Conservation (phyloP, 2,797 vertebrate species). For the Hemitrygon akajei region DNA sequence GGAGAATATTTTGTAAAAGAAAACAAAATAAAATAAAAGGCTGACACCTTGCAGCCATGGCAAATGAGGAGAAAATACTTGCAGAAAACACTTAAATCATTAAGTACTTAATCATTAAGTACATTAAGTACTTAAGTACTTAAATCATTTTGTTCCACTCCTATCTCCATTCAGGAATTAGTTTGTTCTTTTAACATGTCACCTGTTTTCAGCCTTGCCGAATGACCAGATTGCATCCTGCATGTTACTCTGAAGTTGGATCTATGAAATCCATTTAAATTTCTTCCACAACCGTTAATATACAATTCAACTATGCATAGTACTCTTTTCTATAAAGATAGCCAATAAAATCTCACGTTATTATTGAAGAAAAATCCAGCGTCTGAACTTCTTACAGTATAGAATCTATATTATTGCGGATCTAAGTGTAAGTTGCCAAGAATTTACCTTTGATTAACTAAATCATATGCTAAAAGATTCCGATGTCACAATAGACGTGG, state of each 20-base stretch:
- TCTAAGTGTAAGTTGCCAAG: not conserved
- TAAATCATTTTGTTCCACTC: not conserved
- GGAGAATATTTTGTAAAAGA: no score
- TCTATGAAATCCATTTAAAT: not conserved
- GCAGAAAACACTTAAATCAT: not conserved
- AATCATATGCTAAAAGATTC: not conserved
- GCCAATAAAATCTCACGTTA: not conserved
- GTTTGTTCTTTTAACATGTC: not conserved
- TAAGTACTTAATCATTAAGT: no score
- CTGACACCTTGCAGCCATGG: not conserved
- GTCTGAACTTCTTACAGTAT: not conserved
- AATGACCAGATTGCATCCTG: not conserved
- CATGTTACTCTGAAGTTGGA: not conserved
- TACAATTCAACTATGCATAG: not conserved
- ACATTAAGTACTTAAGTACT: no score
- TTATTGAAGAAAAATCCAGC: not conserved
- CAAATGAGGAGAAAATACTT: not conserved
- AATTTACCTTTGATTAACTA: conserved; percentile 21
- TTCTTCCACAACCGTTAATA: not conserved
- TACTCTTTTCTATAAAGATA: not conserved
- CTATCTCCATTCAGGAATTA: not conserved
- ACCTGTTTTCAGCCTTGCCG: not conserved
- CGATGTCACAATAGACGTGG: not conserved
- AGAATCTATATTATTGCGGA: not conserved
- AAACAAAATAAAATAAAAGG: not conserved